phyloP scores from a whole-genome alignment of 2,797 vertebrate genomes.

The Acestrorhynchus altus region DNA sequence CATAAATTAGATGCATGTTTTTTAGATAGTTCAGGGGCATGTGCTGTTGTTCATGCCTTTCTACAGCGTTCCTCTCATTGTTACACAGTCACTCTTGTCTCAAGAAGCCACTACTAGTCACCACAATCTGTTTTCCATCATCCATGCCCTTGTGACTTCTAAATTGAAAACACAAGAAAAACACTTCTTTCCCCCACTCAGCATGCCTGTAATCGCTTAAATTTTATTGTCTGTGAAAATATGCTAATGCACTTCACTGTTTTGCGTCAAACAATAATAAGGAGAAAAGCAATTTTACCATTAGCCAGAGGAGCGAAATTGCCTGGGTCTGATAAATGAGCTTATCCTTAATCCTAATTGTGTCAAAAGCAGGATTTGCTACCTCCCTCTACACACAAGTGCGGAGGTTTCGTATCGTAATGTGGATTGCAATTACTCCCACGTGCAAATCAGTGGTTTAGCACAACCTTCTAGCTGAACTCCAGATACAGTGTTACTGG shows the following conservation, averaged over 20 bases:
- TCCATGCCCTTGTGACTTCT: slow-evolving; percentile 46
- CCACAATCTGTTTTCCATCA: slow-evolving; percentile 36
- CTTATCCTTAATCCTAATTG: slow-evolving; percentile 76
- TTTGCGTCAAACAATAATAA: slow-evolving; percentile 65
- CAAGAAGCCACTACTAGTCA: slow-evolving; percentile 2
- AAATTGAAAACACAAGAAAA: slow-evolving; percentile 60
- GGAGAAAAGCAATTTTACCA: slow-evolving; percentile 66
- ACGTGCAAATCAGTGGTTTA: slow-evolving; percentile 35
- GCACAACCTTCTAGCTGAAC: slow-evolving; percentile 58
- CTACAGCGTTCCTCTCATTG: neutral
- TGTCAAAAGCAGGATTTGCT: slow-evolving; percentile 73
- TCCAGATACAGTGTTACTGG: slow-evolving; percentile 8
- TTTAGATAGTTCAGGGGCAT: neutral
- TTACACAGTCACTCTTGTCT: neutral
- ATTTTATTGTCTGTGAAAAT: slow-evolving; percentile 68
- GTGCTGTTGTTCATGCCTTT: slow-evolving; percentile 13
- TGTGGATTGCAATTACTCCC: slow-evolving; percentile 22
- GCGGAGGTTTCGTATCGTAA: slow-evolving; percentile 24
- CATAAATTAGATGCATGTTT: neutral
- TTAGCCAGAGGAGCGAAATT: slow-evolving; percentile 63
- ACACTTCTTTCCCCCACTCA: slow-evolving; percentile 58
- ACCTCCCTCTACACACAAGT: slow-evolving; percentile 65
- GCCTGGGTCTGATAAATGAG: slow-evolving; percentile 71
- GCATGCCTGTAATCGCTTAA: slow-evolving; percentile 66
- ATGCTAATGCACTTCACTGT: slow-evolving; percentile 59